Evolutionary conservation across 2,888 invertebrate genomes (phyloP), one percentile per base, ranked within the genome.

Genomic region (Spodoptera exigua): DNA sequence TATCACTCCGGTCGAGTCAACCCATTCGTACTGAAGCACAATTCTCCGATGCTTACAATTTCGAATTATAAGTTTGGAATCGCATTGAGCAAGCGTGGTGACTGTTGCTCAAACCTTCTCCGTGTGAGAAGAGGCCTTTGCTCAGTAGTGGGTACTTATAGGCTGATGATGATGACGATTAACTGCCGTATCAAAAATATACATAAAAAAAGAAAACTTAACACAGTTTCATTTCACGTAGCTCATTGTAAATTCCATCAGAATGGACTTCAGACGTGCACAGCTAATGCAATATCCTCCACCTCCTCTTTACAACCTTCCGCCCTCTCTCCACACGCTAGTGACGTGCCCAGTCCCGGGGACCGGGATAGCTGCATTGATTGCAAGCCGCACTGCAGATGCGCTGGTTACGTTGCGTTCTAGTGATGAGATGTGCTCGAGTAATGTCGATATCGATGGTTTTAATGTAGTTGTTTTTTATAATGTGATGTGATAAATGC

Each of bases 301-400:
- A 7, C 27, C 9, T 27, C 43, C 21, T 36, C 14, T 12, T 2
- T 5, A 10, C 4, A 2, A 3, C 12, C 53, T 43, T n/a, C 18
- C 10, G 1, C 47, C 16, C 48, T 34, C 54, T 16, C n/a, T 1
- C 9, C 12, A 21, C 34, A 46, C 14, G 43, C 40, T 40, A 17
- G 41, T 68, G 48, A 68, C 69, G 61, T 34, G 48, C 9, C 21
- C 18, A 47, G 35, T 53, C 51, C 56, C 60, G 49, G 52, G 60
- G 44, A 34, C 62, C 59, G 63, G 75, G 61, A 56, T 34, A 44
- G 75, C 81, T 81, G 80, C 74, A 83, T 83, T 79, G 82, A 82
- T 73, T 80, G 69, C 79, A 66, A 62, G 67, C 71, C 81, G 83
- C 80, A 76, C 47, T 80, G 80, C 76, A 78, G 82, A 76, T 76